A percentile compares a stretch with the other conserved stretches of the same genome.
Conservation (phyloP, 2,113 vertebrate species). For the Thunnus maccoyii region DNA sequence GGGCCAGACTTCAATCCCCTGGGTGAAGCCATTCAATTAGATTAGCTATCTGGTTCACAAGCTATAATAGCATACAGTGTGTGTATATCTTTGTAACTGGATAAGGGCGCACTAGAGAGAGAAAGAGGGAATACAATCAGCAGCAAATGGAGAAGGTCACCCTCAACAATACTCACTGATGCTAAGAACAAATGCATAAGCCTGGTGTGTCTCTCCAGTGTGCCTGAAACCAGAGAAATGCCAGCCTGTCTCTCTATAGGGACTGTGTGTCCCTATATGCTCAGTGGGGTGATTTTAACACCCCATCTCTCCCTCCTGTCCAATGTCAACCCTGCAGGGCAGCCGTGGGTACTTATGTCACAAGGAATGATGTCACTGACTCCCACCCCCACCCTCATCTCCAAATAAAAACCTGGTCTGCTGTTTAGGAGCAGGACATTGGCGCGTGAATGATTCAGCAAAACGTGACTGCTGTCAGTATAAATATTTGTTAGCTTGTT, state of each 20-base stretch:
- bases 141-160: conserved; percentile 44
- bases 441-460: conserved; percentile 73
- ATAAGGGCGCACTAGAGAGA: neutral
- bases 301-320: conserved; percentile 18
- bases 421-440: conserved; percentile 20
- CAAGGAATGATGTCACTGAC: conserved; percentile 40
- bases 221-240: conserved; percentile 34
- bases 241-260: conserved; percentile 6
- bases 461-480: conserved; percentile 74
- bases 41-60: neutral
- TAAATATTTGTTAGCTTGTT: conserved; percentile 51
- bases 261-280: conserved; percentile 7
- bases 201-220: neutral
- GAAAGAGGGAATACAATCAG: neutral
- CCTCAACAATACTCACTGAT: neutral
- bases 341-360: conserved; percentile 55
- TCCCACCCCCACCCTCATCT: conserved; percentile 28
- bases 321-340: conserved; percentile 25
- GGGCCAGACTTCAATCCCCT: neutral
- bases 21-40: conserved; percentile 5
- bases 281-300: conserved; percentile 35
- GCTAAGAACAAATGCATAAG: neutral
- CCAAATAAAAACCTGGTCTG: conserved; percentile 44
- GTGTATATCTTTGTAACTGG: neutral
- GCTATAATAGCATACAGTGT: neutral